Evolutionary conservation across 2,888 invertebrate genomes (phyloP).

Genomic region (Drosophila phalerata): DNA sequence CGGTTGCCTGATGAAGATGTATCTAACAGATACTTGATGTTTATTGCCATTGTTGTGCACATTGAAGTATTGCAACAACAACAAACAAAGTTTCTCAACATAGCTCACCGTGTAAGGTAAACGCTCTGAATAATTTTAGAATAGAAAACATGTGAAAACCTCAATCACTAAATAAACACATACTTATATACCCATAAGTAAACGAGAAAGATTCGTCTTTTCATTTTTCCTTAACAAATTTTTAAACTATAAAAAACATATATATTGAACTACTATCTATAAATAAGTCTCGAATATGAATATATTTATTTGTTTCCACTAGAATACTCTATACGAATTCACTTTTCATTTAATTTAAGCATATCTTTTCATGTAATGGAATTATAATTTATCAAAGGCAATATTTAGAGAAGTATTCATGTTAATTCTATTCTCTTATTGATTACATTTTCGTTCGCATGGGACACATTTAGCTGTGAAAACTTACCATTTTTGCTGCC

Average conservation of each 20-base stretch:
- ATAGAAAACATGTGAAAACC: constrained; percentile 53
- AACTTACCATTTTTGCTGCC: constrained; percentile 54
- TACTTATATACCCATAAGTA: constrained; percentile 14
- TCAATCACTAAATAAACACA: constrained; percentile 57
- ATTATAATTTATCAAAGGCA: background rate
- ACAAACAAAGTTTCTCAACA: constrained; percentile 1
- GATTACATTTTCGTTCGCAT: background rate
- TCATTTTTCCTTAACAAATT: constrained; percentile 14
- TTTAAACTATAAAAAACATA: background rate
- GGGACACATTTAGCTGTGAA: background rate
- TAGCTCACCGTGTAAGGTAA: background rate
- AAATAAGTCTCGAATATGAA: background rate
- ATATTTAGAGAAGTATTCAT: constrained; percentile 15
- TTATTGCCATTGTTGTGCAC: constrained; percentile 71
- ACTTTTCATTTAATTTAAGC: constrained; percentile 1
- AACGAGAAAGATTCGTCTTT: constrained; percentile 27
- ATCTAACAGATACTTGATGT: constrained; percentile 81
- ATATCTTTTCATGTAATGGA: background rate
- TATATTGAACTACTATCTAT: background rate
- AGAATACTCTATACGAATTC: background rate
- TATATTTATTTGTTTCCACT: background rate
- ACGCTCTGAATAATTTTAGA: constrained; percentile 32
- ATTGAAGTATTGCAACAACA: constrained; percentile 66
- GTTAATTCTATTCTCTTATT: constrained; percentile 1
- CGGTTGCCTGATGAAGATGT: constrained; percentile 74